These are phyloP conservation scores for Chloromyia formosa DNA, from an alignment of 2,888 invertebrate genomes.

Conservation along the genomic window DNA sequence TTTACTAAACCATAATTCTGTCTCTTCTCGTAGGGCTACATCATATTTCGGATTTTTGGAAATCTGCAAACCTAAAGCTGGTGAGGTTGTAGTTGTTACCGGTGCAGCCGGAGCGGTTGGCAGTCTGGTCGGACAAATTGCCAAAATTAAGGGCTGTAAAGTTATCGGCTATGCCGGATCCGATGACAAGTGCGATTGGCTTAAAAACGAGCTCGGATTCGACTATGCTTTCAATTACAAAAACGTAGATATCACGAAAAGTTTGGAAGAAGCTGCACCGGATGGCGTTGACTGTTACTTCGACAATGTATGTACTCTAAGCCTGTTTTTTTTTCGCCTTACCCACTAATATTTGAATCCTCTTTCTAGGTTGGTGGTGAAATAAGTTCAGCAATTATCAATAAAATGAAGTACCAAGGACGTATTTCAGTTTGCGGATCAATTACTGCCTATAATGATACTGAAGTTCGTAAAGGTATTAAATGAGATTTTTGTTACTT, in stretches of 20 bases:
- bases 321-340: background rate
- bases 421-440: constrained; percentile 73
- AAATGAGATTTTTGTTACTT: too few relatives aligned
- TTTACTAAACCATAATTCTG: too few relatives aligned
- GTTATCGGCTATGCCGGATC: constrained; percentile 80
- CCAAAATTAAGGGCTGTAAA: constrained; percentile 74
- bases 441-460: constrained; percentile 71
- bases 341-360: background rate
- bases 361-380: constrained; percentile 69
- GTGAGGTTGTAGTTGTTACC: constrained; percentile 78
- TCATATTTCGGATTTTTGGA: constrained; percentile 80
- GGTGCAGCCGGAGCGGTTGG: constrained; percentile 84
- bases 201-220: constrained; percentile 72
- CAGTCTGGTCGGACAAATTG: constrained; percentile 80
- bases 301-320: constrained; percentile 70
- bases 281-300: constrained; percentile 80
- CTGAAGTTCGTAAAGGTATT: constrained; percentile 12
- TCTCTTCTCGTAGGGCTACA: constrained; percentile 68
- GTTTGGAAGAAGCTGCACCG: constrained; percentile 71
- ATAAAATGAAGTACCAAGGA: constrained; percentile 71
- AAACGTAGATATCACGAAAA: constrained; percentile 66
- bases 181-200: constrained; percentile 76
- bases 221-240: constrained; percentile 80
- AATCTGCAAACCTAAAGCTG: constrained; percentile 74
- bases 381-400: constrained; percentile 68